Evolutionary conservation across 2,888 invertebrate species (phyloP).

Genomic region (Azorinus chamasolen): DNA sequence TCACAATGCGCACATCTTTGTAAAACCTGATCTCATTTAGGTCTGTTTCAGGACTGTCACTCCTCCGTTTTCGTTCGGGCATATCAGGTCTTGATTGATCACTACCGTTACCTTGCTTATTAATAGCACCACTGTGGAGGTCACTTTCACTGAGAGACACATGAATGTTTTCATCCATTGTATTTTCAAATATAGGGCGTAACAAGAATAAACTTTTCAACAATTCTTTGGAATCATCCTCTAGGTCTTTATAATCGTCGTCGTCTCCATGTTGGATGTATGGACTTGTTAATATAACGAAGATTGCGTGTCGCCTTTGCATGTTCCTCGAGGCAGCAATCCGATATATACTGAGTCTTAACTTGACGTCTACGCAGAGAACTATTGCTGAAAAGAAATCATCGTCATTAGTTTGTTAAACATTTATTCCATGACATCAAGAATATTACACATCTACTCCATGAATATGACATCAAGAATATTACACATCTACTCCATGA

Average conservation of each 20-base stretch:
- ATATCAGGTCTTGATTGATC: background rate
- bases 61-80: background rate
- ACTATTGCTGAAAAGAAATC: constrained; percentile 51
- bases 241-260: constrained; percentile 5
- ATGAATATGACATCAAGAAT: too few relatives aligned
- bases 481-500: too few relatives aligned
- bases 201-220: constrained; percentile 32
- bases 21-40: constrained; percentile 5
- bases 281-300: constrained; percentile 41
- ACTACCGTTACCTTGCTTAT: background rate
- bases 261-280: constrained; percentile 25
- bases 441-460: too few relatives aligned
- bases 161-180: background rate
- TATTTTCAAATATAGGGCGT: constrained; percentile 24
- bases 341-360: constrained; percentile 32
- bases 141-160: background rate
- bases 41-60: background rate
- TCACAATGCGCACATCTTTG: constrained; percentile 16
- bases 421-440: too few relatives aligned
- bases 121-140: background rate
- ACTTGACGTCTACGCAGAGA: constrained; percentile 17
- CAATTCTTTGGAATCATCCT: constrained; percentile 4
- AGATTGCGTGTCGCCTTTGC: constrained; percentile 48
- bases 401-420: too few relatives aligned
- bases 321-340: constrained; percentile 32